phyloP scores from a whole-genome alignment of 2,888 invertebrate genomes.

The Polymixis flavicincta region DNA sequence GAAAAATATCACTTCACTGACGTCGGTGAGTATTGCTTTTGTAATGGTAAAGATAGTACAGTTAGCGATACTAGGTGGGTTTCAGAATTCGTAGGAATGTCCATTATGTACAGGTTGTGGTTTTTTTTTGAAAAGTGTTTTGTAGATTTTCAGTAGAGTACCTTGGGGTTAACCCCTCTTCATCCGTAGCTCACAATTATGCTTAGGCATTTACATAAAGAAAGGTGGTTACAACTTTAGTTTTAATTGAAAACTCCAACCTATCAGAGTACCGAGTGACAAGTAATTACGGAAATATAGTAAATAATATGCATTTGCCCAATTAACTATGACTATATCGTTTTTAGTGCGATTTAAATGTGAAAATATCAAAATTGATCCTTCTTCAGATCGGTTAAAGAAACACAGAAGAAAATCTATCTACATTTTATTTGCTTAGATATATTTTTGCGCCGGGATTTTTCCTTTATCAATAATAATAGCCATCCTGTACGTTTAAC shows the following conservation, averaged over 20 bases:
- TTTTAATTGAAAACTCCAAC: too few relatives aligned
- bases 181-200: background rate
- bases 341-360: background rate
- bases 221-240: background rate
- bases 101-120: slow-evolving; percentile 70
- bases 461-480: slow-evolving; percentile 30
- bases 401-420: background rate
- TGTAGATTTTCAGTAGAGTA: background rate
- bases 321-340: too few relatives aligned
- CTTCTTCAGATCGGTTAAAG: background rate
- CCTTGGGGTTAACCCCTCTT: background rate
- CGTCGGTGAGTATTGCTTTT: slow-evolving; percentile 66
- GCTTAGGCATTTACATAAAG: too few relatives aligned
- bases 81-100: slow-evolving; percentile 64
- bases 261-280: background rate
- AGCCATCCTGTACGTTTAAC: slow-evolving; percentile 76
- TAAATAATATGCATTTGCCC: background rate
- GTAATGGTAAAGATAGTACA: slow-evolving; percentile 72
- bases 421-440: background rate
- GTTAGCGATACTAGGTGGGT: slow-evolving; percentile 69
- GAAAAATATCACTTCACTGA: slow-evolving; percentile 50
- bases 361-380: background rate
- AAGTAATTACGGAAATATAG: slow-evolving; percentile 1
- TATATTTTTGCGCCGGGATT: background rate
- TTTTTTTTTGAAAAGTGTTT: slow-evolving; percentile 19